Percentiles rank a stretch among this genome's conserved stretches.
phyloP scores from a whole-genome alignment of 2,888 invertebrate genomes.

The Cataglyphis cursor region DNA sequence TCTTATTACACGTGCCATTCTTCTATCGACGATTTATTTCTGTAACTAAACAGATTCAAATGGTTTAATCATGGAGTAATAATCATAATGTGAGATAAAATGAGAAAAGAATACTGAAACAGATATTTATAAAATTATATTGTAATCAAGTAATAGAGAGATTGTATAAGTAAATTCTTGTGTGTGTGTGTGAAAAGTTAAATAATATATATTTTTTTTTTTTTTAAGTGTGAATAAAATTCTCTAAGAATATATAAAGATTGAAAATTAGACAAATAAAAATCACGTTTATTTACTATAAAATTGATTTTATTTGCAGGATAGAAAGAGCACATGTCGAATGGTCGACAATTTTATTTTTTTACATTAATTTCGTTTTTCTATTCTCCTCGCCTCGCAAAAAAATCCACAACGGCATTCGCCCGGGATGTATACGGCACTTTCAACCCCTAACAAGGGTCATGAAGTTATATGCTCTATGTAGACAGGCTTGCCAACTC shows the following conservation, averaged over 20 bases:
- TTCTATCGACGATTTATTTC: not conserved
- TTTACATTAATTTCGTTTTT: not conserved
- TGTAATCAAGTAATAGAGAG: not conserved
- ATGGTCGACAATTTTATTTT: not conserved
- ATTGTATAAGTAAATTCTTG: not conserved
- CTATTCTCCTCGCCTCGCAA: not conserved
- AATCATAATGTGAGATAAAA: not conserved
- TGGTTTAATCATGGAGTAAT: not conserved
- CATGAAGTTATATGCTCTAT: not conserved
- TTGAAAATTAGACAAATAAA: not conserved
- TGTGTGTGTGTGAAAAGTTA: not conserved
- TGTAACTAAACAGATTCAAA: not conserved
- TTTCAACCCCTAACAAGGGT: constrained; percentile 18
- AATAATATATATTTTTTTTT: not conserved
- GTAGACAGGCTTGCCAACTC: constrained; percentile 34
- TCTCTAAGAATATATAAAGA: not conserved
- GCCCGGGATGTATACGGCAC: constrained; percentile 12
- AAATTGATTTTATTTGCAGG: not conserved
- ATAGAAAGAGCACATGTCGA: not conserved
- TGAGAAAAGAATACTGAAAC: not conserved
- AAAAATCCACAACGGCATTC: not conserved
- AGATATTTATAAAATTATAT: not conserved
- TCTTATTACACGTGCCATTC: not conserved
- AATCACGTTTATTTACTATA: not conserved
- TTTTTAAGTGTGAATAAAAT: not conserved